Evolutionary conservation across 2,797 vertebrate genomes (phyloP).

Genomic region (Cryptoprocta ferox): DNA sequence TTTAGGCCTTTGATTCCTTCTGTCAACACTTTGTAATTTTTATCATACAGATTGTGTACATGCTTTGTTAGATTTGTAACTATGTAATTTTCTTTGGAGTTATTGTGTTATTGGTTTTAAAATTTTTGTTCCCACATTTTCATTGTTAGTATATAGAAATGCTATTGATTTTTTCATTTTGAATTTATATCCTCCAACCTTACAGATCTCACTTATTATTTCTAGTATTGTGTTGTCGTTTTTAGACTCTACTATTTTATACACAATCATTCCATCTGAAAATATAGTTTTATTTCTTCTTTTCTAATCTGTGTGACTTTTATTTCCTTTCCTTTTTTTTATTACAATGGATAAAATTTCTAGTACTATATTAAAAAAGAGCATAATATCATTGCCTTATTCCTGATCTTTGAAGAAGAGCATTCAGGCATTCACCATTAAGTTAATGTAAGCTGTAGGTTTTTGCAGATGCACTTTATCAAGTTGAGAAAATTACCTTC

Average conservation of each 20-base stretch:
- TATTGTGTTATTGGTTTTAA: not conserved
- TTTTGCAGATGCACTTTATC: not conserved
- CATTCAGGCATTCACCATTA: not conserved
- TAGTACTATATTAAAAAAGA: not conserved
- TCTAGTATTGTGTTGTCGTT: not conserved
- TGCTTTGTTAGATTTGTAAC: not conserved
- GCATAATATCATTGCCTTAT: not conserved
- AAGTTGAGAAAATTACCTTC: not conserved
- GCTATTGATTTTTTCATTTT: not conserved
- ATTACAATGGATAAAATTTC: not conserved
- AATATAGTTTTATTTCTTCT: not conserved
- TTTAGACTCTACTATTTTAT: not conserved
- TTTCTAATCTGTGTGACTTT: not conserved
- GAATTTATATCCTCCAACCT: not conserved
- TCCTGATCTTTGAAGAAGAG: not conserved
- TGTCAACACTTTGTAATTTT: not conserved
- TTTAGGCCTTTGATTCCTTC: not conserved
- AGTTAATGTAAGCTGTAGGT: not conserved
- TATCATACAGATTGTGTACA: not conserved
- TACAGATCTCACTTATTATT: not conserved
- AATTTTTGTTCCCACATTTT: not conserved
- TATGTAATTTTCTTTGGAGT: not conserved
- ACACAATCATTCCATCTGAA: not conserved
- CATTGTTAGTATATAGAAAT: not conserved
- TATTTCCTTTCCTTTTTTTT: not conserved